Percentiles rank a stretch among this genome's conserved stretches.
Evolutionary conservation across 2,113 vertebrate genomes (phyloP).

Genomic region (Lamprologus callipterus): DNA sequence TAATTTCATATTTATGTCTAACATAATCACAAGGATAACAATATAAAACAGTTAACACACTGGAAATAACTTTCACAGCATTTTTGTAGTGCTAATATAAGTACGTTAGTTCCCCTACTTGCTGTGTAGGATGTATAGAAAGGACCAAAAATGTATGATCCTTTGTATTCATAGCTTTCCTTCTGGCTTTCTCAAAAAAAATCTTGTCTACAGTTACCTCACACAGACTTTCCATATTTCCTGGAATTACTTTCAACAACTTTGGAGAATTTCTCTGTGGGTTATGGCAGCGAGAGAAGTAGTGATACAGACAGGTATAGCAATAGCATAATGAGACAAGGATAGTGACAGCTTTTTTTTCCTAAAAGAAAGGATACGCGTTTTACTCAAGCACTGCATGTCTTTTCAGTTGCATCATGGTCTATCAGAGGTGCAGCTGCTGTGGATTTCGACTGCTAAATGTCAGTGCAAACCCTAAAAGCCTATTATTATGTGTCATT

Average conservation of each 20-base stretch:
- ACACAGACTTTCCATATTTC: not conserved
- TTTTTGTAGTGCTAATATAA: not conserved
- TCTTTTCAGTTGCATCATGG: slow-evolving; percentile 14
- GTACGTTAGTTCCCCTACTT: not conserved
- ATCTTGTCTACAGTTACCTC: not conserved
- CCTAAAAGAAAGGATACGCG: not conserved
- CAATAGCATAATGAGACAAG: not conserved
- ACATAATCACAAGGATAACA: not conserved
- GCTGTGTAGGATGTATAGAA: not conserved
- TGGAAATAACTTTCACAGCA: not conserved
- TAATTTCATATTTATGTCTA: not conserved
- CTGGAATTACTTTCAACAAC: not conserved
- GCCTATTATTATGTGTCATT: not conserved
- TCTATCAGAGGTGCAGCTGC: not conserved
- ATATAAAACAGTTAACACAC: not conserved
- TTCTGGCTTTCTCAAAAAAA: not conserved
- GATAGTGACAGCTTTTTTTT: not conserved
- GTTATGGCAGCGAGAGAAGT: not conserved
- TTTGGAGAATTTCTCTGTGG: not conserved
- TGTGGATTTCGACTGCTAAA: not conserved
- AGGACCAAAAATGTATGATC: not conserved
- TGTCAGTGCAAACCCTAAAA: not conserved
- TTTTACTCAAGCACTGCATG: not conserved
- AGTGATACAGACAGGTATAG: not conserved
- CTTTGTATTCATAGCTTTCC: not conserved